Conservation (phyloP, 2,888 invertebrate species). For the Eilema griseolum region DNA sequence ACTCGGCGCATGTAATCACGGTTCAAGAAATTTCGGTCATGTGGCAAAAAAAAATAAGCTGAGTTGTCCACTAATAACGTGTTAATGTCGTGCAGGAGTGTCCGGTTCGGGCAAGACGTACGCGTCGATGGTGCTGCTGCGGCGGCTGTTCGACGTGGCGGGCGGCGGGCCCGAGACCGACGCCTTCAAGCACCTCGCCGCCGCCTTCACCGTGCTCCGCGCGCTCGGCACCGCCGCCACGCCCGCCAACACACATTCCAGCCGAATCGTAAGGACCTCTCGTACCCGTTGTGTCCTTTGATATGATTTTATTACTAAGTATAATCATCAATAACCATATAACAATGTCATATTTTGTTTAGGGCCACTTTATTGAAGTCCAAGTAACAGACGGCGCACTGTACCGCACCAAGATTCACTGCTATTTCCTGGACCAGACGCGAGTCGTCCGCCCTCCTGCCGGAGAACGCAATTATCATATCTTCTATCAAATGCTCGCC, state of each 20-base stretch:
- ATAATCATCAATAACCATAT: not conserved
- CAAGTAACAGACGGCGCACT: constrained; percentile 98
- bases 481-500: constrained; percentile 98
- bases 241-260: constrained; percentile 95
- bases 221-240: constrained; percentile 97
- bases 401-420: constrained; percentile 98
- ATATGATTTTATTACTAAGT: not conserved
- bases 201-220: constrained; percentile 97
- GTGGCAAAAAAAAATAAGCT: not conserved
- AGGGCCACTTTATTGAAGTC: constrained; percentile 98
- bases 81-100: constrained; percentile 87
- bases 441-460: constrained; percentile 94
- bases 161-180: constrained; percentile 98
- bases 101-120: constrained; percentile 98
- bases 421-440: constrained; percentile 97
- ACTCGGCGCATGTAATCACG: no score
- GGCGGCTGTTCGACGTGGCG: constrained; percentile 97
- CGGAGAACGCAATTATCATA: constrained; percentile 97
- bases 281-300: not conserved
- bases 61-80: no score
- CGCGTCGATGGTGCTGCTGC: constrained; percentile 95
- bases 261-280: constrained; percentile 93
- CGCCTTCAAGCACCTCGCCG: constrained; percentile 97
- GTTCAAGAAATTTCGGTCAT: no score
- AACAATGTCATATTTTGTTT: not conserved